Base-by-base conservation (phyloP, 92 coral and sea anemone genomes). In the Desmophyllum pertusum region DNA sequence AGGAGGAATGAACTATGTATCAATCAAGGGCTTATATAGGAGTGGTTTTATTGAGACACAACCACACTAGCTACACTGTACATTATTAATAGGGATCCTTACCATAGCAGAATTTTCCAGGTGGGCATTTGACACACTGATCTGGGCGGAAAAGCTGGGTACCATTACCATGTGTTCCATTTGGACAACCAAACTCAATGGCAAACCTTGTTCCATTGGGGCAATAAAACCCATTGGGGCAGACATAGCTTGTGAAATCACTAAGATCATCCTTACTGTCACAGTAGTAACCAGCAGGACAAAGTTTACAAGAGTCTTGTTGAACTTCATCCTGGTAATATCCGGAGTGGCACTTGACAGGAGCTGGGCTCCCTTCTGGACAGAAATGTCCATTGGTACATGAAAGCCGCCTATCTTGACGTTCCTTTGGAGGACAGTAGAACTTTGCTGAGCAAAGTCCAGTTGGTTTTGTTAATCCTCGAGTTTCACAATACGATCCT, bases 211-310 rank as follows among this genome's bases (percentile, higher is more conserved):
- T 96, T 73, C 99, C 97, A 91, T 96, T 96, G 42, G 99, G 99
- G 63, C 99, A 96, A 59, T 86, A 96, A 62, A 81, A 94, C 10
- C 99, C 99, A 81, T 86, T 91, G 21, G 99, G 99, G 80, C 99
- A 96, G 48, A 87, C 21, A 65, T 92, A 96, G 73, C 82, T 65
- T 23, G 90, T 80, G 80, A 88, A 96, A 39, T 88, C 83, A 11
- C 93, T 90, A 7, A 96, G 93, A 39, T 96, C 97, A 57, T 90
- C 86, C 29, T 87, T 90, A 48, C 73, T 90, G 91, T 96, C 98
- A 68, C 99, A 96, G 83, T 90, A 96, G 70, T 94, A 91, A 18
- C 99, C 99, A 36, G 92, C 91, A 17, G 98, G 99, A 70, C 99
- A 96, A 10, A 13, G 64, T 86, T 96, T 96, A 80, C 99, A 96